Evolutionary conservation across 2,113 vertebrate species (phyloP).

Genomic region (Heterotilapia buettikoferi): DNA sequence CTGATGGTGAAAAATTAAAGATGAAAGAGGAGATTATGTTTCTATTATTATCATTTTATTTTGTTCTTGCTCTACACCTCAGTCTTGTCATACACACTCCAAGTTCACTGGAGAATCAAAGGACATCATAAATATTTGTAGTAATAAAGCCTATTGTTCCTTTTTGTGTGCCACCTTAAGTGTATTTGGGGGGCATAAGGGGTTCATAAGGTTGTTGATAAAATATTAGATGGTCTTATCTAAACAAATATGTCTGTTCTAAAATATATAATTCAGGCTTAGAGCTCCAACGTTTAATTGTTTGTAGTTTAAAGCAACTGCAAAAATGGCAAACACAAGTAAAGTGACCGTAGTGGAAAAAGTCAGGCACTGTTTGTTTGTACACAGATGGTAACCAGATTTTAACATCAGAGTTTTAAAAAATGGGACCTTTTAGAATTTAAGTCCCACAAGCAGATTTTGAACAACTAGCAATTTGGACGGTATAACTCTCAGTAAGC

Average conservation of each 20-base stretch:
- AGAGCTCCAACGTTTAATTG: not conserved
- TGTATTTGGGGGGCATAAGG: not conserved
- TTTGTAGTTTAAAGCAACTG: not conserved
- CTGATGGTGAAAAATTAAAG: constrained; percentile 54
- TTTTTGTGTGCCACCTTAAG: not conserved
- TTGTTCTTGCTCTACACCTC: constrained; percentile 16
- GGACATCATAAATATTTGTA: not conserved
- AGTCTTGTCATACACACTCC: not conserved
- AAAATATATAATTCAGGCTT: not conserved
- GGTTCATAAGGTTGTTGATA: not conserved
- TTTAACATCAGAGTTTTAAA: not conserved
- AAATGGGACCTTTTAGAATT: not conserved
- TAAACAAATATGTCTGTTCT: not conserved
- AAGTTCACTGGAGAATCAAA: not conserved
- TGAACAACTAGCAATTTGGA: not conserved
- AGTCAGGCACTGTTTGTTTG: not conserved
- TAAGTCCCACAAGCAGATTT: not conserved
- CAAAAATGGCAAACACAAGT: not conserved
- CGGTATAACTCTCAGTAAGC: not conserved
- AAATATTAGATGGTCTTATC: not conserved
- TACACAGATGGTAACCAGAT: not conserved
- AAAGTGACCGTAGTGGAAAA: not conserved
- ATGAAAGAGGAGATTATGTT: constrained; percentile 53
- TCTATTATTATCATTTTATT: constrained; percentile 51
- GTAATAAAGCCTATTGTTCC: not conserved